phyloP scores from a whole-genome alignment of 2,888 invertebrate genomes.

The Myopa tessellatipennis region DNA sequence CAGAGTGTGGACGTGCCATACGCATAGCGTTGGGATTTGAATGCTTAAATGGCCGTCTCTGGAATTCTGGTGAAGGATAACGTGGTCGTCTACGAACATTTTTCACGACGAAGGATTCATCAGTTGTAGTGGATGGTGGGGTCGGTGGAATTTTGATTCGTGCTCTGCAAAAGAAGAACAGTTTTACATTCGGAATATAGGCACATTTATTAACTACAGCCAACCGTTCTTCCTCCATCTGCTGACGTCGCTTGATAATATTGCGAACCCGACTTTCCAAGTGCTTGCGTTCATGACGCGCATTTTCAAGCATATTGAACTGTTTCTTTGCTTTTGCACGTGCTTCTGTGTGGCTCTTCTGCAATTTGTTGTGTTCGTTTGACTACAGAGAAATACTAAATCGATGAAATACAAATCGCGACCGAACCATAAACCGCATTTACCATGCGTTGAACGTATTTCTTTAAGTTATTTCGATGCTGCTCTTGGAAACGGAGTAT shows the following conservation, averaged over 20 bases:
- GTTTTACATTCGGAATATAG: neutral
- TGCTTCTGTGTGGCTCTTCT: neutral
- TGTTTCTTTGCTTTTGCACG: conserved; percentile 14
- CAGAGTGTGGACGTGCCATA: conserved; percentile 15
- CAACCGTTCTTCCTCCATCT: neutral
- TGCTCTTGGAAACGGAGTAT: conserved; percentile 53
- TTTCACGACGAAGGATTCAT: neutral
- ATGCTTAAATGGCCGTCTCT: too few relatives aligned
- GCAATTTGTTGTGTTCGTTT: neutral
- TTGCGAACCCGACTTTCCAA: conserved; percentile 24
- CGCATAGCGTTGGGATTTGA: neutral
- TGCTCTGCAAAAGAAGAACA: neutral
- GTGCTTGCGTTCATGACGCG: conserved; percentile 18
- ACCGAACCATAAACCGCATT: conserved; percentile 47
- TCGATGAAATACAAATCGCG: neutral
- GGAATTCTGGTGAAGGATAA: neutral
- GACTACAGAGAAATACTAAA: neutral
- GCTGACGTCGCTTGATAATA: neutral
- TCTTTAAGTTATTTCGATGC: conserved; percentile 45
- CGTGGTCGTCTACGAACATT: neutral
- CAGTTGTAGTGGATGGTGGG: conserved; percentile 14
- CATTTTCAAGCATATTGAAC: neutral
- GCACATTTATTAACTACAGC: neutral
- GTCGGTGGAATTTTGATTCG: neutral
- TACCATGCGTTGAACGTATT: conserved; percentile 48